A percentile compares a stretch with the other conserved stretches of the same genome.
phyloP scores from a whole-genome alignment of 2,113 vertebrate genomes.

The Cnemophilus loriae region DNA sequence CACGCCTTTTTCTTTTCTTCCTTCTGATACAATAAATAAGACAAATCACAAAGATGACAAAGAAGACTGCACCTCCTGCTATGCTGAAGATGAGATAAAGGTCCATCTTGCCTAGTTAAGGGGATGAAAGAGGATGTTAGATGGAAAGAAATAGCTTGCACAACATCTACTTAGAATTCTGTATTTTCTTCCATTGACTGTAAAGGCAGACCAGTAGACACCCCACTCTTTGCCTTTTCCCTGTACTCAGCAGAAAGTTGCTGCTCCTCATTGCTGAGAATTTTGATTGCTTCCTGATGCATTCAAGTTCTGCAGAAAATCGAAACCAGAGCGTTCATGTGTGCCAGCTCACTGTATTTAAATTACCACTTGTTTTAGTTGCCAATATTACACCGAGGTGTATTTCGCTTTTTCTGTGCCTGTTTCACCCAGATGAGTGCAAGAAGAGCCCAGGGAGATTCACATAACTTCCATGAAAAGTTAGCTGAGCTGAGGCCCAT shows the following conservation, averaged over 20 bases:
- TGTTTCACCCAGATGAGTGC: neutral
- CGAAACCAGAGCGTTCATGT: neutral
- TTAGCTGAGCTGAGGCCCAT: neutral
- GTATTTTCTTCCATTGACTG: neutral
- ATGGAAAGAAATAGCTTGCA: neutral
- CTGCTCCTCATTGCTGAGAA: neutral
- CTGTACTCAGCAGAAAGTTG: neutral
- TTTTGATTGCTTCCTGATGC: neutral
- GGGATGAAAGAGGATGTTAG: neutral
- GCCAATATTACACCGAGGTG: neutral
- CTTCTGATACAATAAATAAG: constrained; percentile 51
- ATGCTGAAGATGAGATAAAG: constrained; percentile 16
- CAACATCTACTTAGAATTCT: neutral
- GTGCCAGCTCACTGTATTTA: neutral
- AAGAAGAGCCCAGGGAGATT: neutral
- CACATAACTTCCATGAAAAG: neutral
- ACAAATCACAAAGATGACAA: neutral
- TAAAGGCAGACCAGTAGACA: neutral
- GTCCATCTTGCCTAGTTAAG: neutral
- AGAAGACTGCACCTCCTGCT: constrained; percentile 17
- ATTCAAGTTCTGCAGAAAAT: neutral
- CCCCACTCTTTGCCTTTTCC: neutral
- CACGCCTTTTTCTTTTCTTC: neutral
- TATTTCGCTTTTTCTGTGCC: neutral
- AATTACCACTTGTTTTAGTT: neutral